These are phyloP conservation scores for Diachasma alloeum DNA, from an alignment of 1,140 invertebrate species.

Conservation along the genomic window DNA sequence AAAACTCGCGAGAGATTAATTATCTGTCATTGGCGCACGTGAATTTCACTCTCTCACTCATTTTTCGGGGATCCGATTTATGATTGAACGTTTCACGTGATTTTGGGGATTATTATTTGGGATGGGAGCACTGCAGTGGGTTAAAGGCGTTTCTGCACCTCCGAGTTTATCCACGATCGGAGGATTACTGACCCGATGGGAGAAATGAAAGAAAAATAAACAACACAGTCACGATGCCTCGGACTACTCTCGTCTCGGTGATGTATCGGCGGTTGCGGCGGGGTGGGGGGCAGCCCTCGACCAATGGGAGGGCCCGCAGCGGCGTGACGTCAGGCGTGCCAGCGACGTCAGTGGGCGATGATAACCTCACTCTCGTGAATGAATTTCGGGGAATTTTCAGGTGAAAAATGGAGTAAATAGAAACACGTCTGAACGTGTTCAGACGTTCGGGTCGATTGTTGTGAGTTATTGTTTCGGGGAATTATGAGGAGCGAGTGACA, in stretches of 20 bases:
- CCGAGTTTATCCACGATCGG: slow-evolving; percentile 10
- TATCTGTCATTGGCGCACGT: background rate
- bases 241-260: background rate
- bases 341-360: background rate
- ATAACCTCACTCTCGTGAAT: background rate
- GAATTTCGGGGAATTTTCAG: too few relatives aligned
- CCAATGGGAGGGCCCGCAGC: background rate
- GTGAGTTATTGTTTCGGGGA: too few relatives aligned
- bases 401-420: too few relatives aligned
- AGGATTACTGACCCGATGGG: slow-evolving; percentile 2
- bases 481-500: too few relatives aligned
- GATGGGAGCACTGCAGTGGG: background rate
- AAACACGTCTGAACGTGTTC: too few relatives aligned
- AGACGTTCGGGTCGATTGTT: too few relatives aligned
- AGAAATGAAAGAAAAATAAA: slow-evolving; percentile 1
- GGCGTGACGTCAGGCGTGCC: background rate
- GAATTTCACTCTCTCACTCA: background rate
- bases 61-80: background rate
- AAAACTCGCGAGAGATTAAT: background rate
- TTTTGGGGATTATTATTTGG: background rate
- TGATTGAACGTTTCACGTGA: background rate
- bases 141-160: background rate
- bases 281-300: background rate
- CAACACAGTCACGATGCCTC: background rate
- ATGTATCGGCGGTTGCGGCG: background rate